These are phyloP conservation scores for Spodoptera litura DNA, from an alignment of 1,140 invertebrate species.

Conservation along the genomic window DNA sequence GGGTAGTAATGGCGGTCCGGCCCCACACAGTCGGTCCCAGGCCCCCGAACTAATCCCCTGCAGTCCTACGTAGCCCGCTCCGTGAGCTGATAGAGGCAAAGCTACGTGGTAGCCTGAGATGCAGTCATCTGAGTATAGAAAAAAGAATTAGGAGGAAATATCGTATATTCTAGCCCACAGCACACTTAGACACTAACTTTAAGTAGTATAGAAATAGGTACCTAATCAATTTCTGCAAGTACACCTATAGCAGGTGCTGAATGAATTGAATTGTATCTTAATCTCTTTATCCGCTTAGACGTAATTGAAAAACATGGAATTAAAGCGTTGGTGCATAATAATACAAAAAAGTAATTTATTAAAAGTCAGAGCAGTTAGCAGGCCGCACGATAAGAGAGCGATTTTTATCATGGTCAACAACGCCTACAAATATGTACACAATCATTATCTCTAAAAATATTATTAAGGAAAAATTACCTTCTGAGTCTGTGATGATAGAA, in stretches of 20 bases:
- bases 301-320: no score
- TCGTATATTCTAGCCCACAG: no score
- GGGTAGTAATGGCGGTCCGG: constrained; percentile 52
- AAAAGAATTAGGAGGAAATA: background rate
- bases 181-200: no score
- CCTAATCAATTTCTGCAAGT: no score
- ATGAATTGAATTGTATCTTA: no score
- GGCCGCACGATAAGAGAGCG: background rate
- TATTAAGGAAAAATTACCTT: constrained; percentile 67
- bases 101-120: constrained; percentile 85
- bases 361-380: no score
- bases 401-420: constrained; percentile 16
- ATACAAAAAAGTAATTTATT: no score
- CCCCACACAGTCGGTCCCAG: constrained; percentile 69
- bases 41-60: constrained; percentile 77
- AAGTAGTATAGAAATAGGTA: no score
- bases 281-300: no score
- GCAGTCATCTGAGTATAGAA: constrained; percentile 74
- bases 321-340: no score
- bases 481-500: constrained; percentile 84
- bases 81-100: constrained; percentile 77
- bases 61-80: constrained; percentile 76
- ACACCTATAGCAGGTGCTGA: no score
- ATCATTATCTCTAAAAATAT: constrained; percentile 11
- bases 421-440: constrained; percentile 17